Evolutionary conservation across 2,113 vertebrate genomes (phyloP).

Genomic region (Bettongia penicillata): DNA sequence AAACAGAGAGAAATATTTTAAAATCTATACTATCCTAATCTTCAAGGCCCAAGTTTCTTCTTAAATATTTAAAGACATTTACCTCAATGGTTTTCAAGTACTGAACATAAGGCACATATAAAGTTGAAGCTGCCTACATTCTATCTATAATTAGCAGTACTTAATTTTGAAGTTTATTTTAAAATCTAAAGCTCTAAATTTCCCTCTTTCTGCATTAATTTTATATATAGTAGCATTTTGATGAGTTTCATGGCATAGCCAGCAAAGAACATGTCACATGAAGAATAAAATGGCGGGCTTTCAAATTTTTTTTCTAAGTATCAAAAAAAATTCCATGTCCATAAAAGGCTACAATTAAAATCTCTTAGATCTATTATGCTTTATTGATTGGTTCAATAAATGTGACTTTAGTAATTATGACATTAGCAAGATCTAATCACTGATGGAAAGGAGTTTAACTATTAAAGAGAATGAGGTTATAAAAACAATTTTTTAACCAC

Average conservation of each 20-base stretch:
- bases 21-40: constrained; percentile 17
- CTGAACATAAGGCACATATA: background rate
- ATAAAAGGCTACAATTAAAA: background rate
- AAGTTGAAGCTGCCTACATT: constrained; percentile 32
- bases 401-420: background rate
- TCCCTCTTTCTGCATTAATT: constrained; percentile 37
- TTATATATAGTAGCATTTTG: constrained; percentile 7
- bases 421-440: background rate
- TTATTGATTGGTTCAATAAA: background rate
- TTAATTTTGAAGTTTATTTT: constrained; percentile 41
- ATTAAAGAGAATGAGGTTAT: background rate
- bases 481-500: background rate
- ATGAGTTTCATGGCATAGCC: background rate
- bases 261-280: constrained; percentile 32
- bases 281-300: background rate
- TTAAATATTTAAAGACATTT: constrained; percentile 22
- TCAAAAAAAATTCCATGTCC: background rate
- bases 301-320: background rate
- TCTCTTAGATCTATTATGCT: background rate
- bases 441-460: background rate
- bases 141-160: background rate
- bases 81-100: background rate
- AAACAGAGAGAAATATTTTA: background rate
- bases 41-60: constrained; percentile 6
- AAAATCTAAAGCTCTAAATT: constrained; percentile 28